A percentile compares a stretch with the other conserved stretches of the same genome.
Evolutionary conservation across 2,797 vertebrate species (phyloP).

Genomic region (Catamblyrhynchus diadema): DNA sequence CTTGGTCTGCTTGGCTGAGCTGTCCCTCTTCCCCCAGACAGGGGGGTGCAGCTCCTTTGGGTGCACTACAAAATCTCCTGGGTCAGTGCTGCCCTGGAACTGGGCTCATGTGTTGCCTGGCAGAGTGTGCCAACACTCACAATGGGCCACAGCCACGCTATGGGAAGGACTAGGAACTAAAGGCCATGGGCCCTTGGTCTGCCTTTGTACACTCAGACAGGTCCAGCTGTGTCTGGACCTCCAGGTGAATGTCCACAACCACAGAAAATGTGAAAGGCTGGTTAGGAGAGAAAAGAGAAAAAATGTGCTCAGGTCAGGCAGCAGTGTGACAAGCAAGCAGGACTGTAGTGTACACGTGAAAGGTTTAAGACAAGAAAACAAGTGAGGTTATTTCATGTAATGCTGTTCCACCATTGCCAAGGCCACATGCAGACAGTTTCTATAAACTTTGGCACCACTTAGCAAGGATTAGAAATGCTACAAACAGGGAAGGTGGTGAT

Average conservation of each 20-base stretch:
- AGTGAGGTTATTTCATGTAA: not conserved
- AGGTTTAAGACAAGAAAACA: not conserved
- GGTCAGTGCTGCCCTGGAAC: not conserved
- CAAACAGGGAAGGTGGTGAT: not conserved
- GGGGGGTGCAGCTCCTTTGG: not conserved
- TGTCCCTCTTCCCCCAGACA: not conserved
- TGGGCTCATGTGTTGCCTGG: not conserved
- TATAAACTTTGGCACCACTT: not conserved
- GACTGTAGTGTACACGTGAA: not conserved
- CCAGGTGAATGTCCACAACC: not conserved
- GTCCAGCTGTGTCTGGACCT: not conserved
- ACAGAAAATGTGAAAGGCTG: not conserved
- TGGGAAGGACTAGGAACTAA: not conserved
- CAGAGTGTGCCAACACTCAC: not conserved
- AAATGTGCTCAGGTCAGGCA: not conserved
- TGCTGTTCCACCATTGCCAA: not conserved
- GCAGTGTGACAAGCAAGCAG: not conserved
- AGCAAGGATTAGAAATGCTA: not conserved
- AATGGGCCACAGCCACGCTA: rapidly evolving
- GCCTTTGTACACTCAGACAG: not conserved
- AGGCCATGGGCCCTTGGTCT: not conserved
- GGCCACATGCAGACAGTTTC: not conserved
- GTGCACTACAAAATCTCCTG: no score
- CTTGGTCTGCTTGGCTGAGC: not conserved
- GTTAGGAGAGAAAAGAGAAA: not conserved